Conservation (phyloP, 2,113 vertebrate species). For the Hydrolagus affinis region DNA sequence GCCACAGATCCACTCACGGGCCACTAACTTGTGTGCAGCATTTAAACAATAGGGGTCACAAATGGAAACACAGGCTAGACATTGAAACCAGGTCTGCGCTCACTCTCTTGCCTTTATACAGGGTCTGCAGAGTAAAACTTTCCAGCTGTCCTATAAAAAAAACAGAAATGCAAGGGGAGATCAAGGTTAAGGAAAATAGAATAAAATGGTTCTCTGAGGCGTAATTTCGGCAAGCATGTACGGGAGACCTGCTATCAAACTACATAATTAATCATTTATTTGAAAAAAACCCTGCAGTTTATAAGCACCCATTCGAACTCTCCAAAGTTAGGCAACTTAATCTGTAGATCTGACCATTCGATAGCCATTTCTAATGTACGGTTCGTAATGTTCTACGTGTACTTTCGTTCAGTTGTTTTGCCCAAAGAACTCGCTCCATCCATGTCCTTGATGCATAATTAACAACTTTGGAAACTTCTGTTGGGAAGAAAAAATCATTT, state of each 20-base stretch:
- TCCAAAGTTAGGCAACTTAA: too few relatives aligned
- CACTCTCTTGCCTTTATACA: too few relatives aligned
- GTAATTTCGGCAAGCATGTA: too few relatives aligned
- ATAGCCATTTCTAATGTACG: neutral
- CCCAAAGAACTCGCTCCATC: neutral
- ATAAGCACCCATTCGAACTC: too few relatives aligned
- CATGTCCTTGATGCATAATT: neutral
- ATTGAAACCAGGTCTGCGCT: neutral
- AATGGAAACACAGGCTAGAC: neutral
- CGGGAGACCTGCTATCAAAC: too few relatives aligned
- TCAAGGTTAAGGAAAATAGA: too few relatives aligned
- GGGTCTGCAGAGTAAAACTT: too few relatives aligned
- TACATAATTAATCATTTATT: too few relatives aligned
- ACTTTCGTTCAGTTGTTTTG: neutral
- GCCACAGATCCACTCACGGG: neutral
- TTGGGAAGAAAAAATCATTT: neutral
- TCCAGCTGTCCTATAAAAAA: too few relatives aligned
- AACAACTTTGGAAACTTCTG: neutral
- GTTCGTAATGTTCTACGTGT: neutral
- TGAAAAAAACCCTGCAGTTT: too few relatives aligned
- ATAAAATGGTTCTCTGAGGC: too few relatives aligned
- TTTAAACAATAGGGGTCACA: neutral
- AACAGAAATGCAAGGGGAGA: neutral
- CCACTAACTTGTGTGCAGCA: neutral
- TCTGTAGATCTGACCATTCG: neutral